These are phyloP conservation scores for Trissoscelio sp. DNA, from an alignment of 2,888 invertebrate species.

Conservation along the genomic window DNA sequence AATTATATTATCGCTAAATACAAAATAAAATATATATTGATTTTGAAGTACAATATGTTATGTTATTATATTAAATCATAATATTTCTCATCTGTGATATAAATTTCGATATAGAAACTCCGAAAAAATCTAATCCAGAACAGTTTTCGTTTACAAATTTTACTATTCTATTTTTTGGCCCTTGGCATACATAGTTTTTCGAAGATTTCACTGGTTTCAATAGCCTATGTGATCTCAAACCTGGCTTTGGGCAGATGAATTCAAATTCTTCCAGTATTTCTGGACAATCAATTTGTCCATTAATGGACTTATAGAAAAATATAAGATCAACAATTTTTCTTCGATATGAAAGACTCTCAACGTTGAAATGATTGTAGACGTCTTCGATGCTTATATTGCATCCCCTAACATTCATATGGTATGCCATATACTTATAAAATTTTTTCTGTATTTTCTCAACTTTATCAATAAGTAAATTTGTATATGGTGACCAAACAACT, in stretches of 20 bases:
- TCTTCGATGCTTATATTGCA: too few species aligned
- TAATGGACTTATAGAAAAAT: constrained; percentile 9
- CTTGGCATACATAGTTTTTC: not conserved
- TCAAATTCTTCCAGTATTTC: not conserved
- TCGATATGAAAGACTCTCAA: not conserved
- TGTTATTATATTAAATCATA: too few species aligned
- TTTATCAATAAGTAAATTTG: not conserved
- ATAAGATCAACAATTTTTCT: not conserved
- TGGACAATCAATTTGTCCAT: not conserved
- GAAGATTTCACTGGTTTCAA: not conserved
- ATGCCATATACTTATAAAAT: not conserved
- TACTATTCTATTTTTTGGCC: constrained; percentile 4
- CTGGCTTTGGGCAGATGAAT: not conserved
- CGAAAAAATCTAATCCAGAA: too few species aligned
- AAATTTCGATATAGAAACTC: too few species aligned
- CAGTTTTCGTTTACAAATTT: not conserved
- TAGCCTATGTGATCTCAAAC: not conserved
- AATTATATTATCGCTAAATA: too few species aligned
- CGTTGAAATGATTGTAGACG: not conserved
- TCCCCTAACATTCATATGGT: too few species aligned
- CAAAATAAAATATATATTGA: too few species aligned
- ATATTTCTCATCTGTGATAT: too few species aligned
- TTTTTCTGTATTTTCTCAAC: constrained; percentile 1
- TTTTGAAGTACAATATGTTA: too few species aligned
- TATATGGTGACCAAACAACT: constrained; percentile 5